phyloP scores from a whole-genome alignment of 1,140 invertebrate genomes.

The Lordiphosa collinella region DNA sequence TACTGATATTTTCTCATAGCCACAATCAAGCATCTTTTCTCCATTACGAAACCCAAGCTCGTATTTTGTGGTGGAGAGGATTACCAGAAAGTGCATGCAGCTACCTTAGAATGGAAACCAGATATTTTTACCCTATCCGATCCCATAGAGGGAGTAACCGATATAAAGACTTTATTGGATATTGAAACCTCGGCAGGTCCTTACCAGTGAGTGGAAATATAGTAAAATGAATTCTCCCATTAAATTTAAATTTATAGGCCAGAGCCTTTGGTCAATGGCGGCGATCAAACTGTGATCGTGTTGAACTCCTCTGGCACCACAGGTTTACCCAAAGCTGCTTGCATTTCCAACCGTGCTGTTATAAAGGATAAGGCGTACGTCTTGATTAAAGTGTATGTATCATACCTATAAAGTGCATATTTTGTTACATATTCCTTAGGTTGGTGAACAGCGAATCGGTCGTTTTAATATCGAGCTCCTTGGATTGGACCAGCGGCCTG shows the following conservation, averaged over 20 bases:
- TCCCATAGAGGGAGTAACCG: slow-evolving; percentile 41
- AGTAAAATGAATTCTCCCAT: too few species aligned
- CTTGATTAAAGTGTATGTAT: background rate
- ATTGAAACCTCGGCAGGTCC: slow-evolving; percentile 37
- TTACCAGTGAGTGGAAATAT: slow-evolving; percentile 49
- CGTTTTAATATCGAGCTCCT: slow-evolving; percentile 24
- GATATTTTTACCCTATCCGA: slow-evolving; percentile 55
- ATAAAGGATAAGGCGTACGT: slow-evolving; percentile 23
- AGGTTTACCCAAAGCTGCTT: slow-evolving; percentile 88
- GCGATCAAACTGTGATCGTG: slow-evolving; percentile 70
- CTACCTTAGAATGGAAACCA: slow-evolving; percentile 48
- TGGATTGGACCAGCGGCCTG: slow-evolving; percentile 59
- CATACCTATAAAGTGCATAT: too few species aligned
- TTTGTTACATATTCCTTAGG: slow-evolving; percentile 16
- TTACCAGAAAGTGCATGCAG: slow-evolving; percentile 56
- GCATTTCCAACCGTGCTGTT: slow-evolving; percentile 82
- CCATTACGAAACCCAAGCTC: slow-evolving; percentile 53
- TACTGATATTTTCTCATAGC: slow-evolving; percentile 8
- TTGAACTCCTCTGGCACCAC: slow-evolving; percentile 87
- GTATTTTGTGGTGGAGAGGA: slow-evolving; percentile 64
- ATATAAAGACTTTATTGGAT: slow-evolving; percentile 54
- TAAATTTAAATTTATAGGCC: slow-evolving; percentile 30
- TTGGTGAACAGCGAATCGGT: slow-evolving; percentile 21
- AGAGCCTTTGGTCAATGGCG: slow-evolving; percentile 36
- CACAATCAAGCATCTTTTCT: slow-evolving; percentile 51